Conservation (phyloP, 1,140 invertebrate genomes). For the Drosophila orena region DNA sequence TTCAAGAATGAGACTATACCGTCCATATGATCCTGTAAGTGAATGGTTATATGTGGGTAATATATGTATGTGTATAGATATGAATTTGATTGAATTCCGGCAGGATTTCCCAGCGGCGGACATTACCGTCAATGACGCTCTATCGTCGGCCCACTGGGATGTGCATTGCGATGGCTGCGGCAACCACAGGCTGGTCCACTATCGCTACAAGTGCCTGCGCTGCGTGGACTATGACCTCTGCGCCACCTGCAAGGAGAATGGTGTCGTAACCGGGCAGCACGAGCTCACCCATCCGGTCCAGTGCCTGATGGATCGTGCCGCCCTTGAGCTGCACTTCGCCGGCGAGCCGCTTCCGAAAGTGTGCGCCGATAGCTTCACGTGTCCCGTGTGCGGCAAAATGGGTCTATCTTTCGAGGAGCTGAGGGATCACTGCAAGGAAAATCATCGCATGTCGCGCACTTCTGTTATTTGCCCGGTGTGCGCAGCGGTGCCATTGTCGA, state of each 20-base stretch:
- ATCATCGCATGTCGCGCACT: conserved; percentile 19
- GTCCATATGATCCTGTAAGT: no score
- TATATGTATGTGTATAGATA: no score
- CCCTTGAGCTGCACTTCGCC: conserved; percentile 35
- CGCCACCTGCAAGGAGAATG: conserved; percentile 22
- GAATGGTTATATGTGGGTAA: no score
- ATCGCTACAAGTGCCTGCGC: conserved; percentile 61
- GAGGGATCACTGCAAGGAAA: conserved; percentile 23
- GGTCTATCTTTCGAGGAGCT: conserved; percentile 32
- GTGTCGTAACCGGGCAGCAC: conserved; percentile 18
- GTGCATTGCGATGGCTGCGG: conserved; percentile 59
- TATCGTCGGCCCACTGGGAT: conserved; percentile 20
- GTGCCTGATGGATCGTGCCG: conserved; percentile 50
- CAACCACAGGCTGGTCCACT: conserved; percentile 9
- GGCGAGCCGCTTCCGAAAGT: conserved; percentile 44
- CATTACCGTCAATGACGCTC: neutral
- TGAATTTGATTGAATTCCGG: neutral
- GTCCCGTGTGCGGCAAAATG: conserved; percentile 57
- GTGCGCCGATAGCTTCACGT: conserved; percentile 65
- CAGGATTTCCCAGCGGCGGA: neutral
- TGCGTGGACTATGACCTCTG: conserved; percentile 61
- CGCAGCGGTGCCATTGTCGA: conserved; percentile 27
- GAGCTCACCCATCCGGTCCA: conserved; percentile 49
- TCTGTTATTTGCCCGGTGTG: conserved; percentile 63
- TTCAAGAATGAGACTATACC: no score